Evolutionary conservation across 1,140 invertebrate species (phyloP).

Genomic region (Antheraea mylitta): DNA sequence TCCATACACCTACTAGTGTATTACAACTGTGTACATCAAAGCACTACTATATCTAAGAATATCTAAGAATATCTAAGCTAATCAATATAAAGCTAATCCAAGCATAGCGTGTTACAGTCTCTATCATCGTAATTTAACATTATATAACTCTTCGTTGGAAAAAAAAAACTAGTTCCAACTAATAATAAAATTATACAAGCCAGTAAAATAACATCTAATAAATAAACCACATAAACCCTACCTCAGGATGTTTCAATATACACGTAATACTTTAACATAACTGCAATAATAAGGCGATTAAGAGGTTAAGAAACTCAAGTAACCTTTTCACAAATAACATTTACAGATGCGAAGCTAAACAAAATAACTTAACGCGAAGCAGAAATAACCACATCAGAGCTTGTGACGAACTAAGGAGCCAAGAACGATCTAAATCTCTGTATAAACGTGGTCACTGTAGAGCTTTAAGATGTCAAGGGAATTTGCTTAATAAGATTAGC

Average conservation of each 20-base stretch:
- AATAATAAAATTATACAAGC: not conserved
- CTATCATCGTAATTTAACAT: too few relatives aligned
- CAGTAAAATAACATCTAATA: not conserved
- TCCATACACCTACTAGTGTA: too few relatives aligned
- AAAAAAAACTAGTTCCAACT: not conserved
- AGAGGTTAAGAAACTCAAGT: not conserved
- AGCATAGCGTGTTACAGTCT: too few relatives aligned
- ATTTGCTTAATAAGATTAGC: too few relatives aligned
- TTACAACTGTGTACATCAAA: too few relatives aligned
- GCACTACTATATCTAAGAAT: too few relatives aligned
- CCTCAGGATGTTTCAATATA: not conserved
- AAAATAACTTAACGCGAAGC: not conserved
- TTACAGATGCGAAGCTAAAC: not conserved
- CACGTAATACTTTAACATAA: not conserved
- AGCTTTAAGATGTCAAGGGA: not conserved
- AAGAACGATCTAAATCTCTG: not conserved
- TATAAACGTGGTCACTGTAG: not conserved
- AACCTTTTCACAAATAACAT: slow-evolving; percentile 2
- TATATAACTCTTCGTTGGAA: too few relatives aligned
- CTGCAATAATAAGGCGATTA: not conserved
- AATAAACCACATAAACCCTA: not conserved
- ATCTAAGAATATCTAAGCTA: too few relatives aligned
- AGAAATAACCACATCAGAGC: not conserved
- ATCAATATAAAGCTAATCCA: too few relatives aligned
- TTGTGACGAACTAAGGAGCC: not conserved